Percentiles rank a stretch among this genome's conserved stretches.
Evolutionary conservation across 2,888 invertebrate genomes (phyloP).

Genomic region (Drosophila tripunctata): DNA sequence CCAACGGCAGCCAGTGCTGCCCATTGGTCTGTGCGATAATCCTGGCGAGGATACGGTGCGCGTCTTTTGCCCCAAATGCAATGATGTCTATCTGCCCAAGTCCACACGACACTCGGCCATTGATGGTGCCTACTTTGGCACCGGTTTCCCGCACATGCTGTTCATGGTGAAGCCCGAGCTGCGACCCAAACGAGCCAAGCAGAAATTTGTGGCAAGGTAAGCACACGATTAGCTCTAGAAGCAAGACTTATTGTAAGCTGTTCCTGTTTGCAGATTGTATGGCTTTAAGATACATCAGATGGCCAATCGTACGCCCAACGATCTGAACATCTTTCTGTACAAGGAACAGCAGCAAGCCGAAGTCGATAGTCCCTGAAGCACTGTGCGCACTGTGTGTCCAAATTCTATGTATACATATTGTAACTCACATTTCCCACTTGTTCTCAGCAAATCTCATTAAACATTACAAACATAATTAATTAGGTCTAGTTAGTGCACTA

Average conservation of each 20-base stretch:
- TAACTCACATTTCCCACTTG: background rate
- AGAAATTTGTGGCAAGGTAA: conserved; percentile 98
- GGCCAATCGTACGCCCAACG: conserved; percentile 31
- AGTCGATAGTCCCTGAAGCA: conserved; percentile 18
- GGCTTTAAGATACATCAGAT: conserved; percentile 65
- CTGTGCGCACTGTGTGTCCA: no score
- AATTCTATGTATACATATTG: conserved; percentile 36
- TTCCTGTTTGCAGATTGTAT: conserved; percentile 39
- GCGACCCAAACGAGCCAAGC: conserved; percentile 96
- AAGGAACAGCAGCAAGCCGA: conserved; percentile 33
- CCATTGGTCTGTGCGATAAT: conserved; percentile 98
- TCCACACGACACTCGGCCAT: conserved; percentile 98
- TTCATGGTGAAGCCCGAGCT: conserved; percentile 99
- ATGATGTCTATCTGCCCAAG: conserved; percentile 99
- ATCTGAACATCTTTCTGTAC: background rate
- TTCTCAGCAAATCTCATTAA: conserved; percentile 41
- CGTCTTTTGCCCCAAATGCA: conserved; percentile 99
- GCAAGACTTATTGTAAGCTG: no score
- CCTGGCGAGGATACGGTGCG: conserved; percentile 99
- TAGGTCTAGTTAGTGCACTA: conserved; percentile 53
- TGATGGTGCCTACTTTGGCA: conserved; percentile 99
- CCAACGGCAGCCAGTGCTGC: conserved; percentile 98
- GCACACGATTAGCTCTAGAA: conserved; percentile 14
- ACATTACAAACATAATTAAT: conserved; percentile 56
- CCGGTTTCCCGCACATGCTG: conserved; percentile 99